Evolutionary conservation across 2,888 invertebrate genomes (phyloP).

Genomic region (Corbicula japonica): DNA sequence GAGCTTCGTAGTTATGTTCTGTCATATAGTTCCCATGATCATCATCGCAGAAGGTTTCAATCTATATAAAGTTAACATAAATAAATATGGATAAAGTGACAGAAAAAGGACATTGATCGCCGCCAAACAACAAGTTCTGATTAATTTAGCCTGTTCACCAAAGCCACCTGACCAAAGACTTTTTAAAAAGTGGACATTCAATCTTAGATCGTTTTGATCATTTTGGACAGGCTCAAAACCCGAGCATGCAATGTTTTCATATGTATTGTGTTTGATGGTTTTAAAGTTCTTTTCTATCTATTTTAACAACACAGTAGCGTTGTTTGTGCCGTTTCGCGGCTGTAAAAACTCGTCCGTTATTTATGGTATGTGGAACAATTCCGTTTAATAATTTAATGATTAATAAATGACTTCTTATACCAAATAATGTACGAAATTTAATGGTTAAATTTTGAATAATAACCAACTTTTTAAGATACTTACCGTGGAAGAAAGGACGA

Average conservation of each 20-base stretch:
- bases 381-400: too few species aligned
- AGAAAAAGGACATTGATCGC: neutral
- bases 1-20: conserved; percentile 89
- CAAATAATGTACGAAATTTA: too few species aligned
- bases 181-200: neutral
- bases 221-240: neutral
- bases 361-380: too few species aligned
- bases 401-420: too few species aligned
- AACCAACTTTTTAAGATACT: too few species aligned
- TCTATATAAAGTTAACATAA: conserved; percentile 72
- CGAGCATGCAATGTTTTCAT: neutral
- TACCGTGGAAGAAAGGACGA: too few species aligned
- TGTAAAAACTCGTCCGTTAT: too few species aligned
- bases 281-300: neutral
- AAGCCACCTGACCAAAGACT: neutral
- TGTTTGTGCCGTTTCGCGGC: too few species aligned
- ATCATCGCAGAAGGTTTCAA: conserved; percentile 90
- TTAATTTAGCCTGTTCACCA: neutral
- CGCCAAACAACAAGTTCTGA: neutral
- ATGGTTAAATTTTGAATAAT: too few species aligned
- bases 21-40: conserved; percentile 54
- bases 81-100: neutral
- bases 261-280: neutral
- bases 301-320: too few species aligned
- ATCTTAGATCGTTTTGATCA: neutral